Evolutionary conservation across 1,140 invertebrate genomes (phyloP).

Genomic region (Danaus melanippus): DNA sequence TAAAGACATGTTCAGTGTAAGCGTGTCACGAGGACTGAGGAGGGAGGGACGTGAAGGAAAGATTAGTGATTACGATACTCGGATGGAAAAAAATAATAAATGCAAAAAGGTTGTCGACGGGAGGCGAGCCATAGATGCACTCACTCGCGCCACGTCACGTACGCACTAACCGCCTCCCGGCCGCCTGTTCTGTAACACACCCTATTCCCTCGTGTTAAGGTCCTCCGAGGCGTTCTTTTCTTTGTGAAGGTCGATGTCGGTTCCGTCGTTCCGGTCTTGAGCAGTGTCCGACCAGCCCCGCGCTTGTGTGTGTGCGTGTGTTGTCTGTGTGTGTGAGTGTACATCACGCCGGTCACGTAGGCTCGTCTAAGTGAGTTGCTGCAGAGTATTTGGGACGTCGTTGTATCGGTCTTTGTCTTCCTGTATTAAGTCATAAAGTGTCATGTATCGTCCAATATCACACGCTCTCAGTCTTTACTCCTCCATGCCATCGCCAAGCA

Average conservation of each 20-base stretch:
- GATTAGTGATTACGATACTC: background rate
- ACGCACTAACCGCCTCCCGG: constrained; percentile 29
- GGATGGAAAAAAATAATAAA: constrained; percentile 36
- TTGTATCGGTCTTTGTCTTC: background rate
- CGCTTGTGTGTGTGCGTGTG: constrained; percentile 42
- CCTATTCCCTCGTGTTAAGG: constrained; percentile 26
- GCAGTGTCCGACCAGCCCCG: constrained; percentile 48
- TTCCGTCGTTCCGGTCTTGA: constrained; percentile 29
- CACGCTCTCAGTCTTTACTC: too few species aligned
- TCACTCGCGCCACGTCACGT: constrained; percentile 57
- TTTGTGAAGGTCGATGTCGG: constrained; percentile 63
- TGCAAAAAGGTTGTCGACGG: constrained; percentile 59
- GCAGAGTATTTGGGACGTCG: constrained; percentile 42
- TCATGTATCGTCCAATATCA: too few species aligned
- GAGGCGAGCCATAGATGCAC: constrained; percentile 65
- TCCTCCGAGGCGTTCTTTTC: constrained; percentile 45
- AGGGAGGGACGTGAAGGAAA: too few species aligned
- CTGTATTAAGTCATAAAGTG: too few species aligned
- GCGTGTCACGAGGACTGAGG: too few species aligned
- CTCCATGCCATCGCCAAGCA: too few species aligned
- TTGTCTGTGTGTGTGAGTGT: constrained; percentile 37
- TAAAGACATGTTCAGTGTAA: too few species aligned
- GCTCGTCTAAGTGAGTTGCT: constrained; percentile 41
- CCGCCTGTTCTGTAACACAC: constrained; percentile 25
- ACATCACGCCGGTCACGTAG: constrained; percentile 64